A percentile compares a stretch with the other conserved stretches of the same genome.
Evolutionary conservation across 2,113 vertebrate species (phyloP).

Genomic region (Cercocebus atys): DNA sequence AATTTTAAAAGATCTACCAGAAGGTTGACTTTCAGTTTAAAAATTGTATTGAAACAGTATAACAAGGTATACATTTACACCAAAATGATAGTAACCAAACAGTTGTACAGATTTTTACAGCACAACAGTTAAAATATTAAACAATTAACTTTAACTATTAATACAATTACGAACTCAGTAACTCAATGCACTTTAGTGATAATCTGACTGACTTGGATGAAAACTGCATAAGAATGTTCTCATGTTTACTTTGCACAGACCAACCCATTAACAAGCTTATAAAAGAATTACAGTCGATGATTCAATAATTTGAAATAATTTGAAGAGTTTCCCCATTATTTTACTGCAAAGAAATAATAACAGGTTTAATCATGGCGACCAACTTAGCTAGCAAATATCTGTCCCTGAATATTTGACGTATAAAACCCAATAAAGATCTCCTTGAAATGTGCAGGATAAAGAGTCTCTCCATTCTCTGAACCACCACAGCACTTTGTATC

Average conservation of each 20-base stretch:
- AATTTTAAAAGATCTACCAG: background rate
- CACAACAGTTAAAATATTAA: background rate
- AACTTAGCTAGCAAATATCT: background rate
- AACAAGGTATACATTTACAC: background rate
- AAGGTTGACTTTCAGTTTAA: background rate
- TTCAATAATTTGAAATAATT: background rate
- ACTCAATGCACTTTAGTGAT: background rate
- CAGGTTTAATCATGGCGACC: background rate
- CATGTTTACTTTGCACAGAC: background rate
- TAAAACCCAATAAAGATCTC: background rate
- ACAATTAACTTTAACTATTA: background rate
- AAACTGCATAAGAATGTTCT: background rate
- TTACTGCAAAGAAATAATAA: background rate
- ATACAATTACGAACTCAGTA: background rate
- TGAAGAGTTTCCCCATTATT: background rate
- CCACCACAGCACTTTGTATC: background rate
- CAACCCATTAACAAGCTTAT: background rate
- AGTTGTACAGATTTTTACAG: background rate
- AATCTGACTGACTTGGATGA: background rate
- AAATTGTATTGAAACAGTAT: background rate
- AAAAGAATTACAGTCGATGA: background rate
- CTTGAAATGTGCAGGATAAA: background rate
- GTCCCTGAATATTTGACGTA: background rate
- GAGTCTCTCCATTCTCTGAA: background rate
- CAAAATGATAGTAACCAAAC: background rate